Percentiles rank a stretch among this genome's conserved stretches.
These are phyloP conservation scores for Nudaria mundana DNA, from an alignment of 2,888 invertebrate genomes.

Conservation along the genomic window DNA sequence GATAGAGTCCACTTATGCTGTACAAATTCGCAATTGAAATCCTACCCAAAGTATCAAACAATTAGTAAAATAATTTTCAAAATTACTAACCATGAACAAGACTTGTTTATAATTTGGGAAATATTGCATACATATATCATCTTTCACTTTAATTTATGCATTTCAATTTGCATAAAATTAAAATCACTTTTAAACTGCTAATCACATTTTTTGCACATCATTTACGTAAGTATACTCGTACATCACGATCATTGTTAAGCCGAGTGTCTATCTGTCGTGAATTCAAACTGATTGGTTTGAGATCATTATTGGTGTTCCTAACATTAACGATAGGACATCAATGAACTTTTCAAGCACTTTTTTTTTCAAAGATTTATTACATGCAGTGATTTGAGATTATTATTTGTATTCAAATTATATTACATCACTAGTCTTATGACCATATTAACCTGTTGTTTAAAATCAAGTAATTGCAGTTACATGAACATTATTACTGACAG, in stretches of 20 bases:
- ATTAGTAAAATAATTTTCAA: not conserved
- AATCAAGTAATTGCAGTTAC: too few species aligned
- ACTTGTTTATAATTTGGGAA: constrained; percentile 15
- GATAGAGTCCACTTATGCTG: too few species aligned
- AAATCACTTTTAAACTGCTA: not conserved
- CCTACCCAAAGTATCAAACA: too few species aligned
- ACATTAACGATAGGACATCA: not conserved
- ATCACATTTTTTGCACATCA: constrained; percentile 1
- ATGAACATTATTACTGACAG: too few species aligned
- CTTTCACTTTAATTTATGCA: constrained; percentile 26
- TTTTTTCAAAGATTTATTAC: not conserved
- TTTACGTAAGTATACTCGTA: not conserved
- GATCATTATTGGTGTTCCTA: not conserved
- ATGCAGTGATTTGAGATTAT: not conserved
- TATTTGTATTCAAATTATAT: not conserved
- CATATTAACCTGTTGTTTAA: too few species aligned
- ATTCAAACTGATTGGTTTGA: not conserved
- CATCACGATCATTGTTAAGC: not conserved
- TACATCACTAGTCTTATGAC: not conserved
- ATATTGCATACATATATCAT: constrained; percentile 15
- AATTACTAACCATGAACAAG: constrained; percentile 1
- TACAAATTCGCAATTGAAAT: too few species aligned
- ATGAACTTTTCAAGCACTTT: not conserved
- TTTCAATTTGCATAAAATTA: constrained; percentile 6
- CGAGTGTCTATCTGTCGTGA: not conserved